These are phyloP conservation scores for Phlogophora meticulosa DNA, from an alignment of 2,888 invertebrate species.

Conservation along the genomic window DNA sequence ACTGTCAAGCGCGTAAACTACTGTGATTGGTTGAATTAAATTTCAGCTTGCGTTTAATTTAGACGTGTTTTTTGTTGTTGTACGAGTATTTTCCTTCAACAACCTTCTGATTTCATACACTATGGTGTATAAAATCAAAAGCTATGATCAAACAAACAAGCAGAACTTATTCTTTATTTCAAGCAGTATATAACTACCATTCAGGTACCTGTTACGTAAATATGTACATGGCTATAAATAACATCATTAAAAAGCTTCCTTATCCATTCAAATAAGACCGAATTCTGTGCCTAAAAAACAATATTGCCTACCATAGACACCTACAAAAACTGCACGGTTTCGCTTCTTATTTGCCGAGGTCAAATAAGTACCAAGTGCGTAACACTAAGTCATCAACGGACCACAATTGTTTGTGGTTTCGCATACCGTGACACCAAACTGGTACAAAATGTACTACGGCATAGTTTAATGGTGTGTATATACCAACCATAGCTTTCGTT, in stretches of 20 bases:
- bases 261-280: not conserved
- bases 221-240: too few relatives aligned
- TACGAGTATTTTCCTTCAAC: too few relatives aligned
- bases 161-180: too few relatives aligned
- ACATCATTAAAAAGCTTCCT: not conserved
- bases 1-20: too few relatives aligned
- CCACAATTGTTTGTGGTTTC: slow-evolving; percentile 58
- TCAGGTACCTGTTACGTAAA: too few relatives aligned
- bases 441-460: slow-evolving; percentile 30
- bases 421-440: slow-evolving; percentile 49
- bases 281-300: not conserved
- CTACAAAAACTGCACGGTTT: slow-evolving; percentile 22
- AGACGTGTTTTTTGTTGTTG: too few relatives aligned
- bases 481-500: slow-evolving; percentile 36
- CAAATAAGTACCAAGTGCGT: slow-evolving; percentile 41
- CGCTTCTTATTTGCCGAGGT: slow-evolving; percentile 39
- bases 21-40: too few relatives aligned
- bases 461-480: slow-evolving; percentile 8
- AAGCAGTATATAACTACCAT: too few relatives aligned
- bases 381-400: slow-evolving; percentile 48
- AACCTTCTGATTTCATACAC: too few relatives aligned
- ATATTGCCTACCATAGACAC: not conserved
- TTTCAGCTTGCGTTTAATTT: too few relatives aligned
- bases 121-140: too few relatives aligned
- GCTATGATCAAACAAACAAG: too few relatives aligned